Evolutionary conservation across 2,888 invertebrate genomes (phyloP), one percentile per base, ranked within the genome.

Genomic region (Drosophila macrospina): DNA sequence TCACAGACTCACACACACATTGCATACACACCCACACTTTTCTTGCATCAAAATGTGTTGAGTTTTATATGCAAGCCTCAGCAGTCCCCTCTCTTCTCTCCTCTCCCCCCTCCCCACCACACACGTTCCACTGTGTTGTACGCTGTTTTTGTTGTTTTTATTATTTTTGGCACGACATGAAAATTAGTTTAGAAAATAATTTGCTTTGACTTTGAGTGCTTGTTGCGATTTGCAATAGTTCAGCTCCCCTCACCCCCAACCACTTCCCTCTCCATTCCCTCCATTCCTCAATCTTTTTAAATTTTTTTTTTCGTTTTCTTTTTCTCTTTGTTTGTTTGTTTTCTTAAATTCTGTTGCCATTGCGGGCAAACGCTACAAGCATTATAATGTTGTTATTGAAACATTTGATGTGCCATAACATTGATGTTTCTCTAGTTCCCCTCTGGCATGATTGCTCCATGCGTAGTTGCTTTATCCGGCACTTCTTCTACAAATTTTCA

Each of bases 81-180:
- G 32, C 30, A 36, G 61, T 48, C 34, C 32, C 3, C 13, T 13
- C 36, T 20, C 41, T 11, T 5, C 39, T 3, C 16, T 10, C 4
- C 13, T 5, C 34, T 24, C n/a, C 1, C 7, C 16, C n/a, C 4
- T 20, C 30, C 39, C 0, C 7, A 20, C 20, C 20, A 20, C 20
- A n/a, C n/a, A n/a, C n/a, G n/a, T n/a, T 20, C 20, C 20, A 20
- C 20, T 20, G 20, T 20, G 45, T 41, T 30, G 8, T 41, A 26
- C 3, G 20, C 20, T 20, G 30, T n/a, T 60, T 36, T 63, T 64
- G 55, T 74, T 76, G 64, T 74, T 82, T 82, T 86, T 85, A 87
- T 85, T 87, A 87, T 87, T 85, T 85, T 85, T 85, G 85, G 85
- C 88, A 87, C 85, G 81, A 79, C 83, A 87, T 65, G 88, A 87